Percentiles rank a stretch among this genome's conserved stretches.
These are phyloP conservation scores for Rhynchomys soricoides DNA, from an alignment of 2,113 vertebrate genomes.

Conservation along the genomic window DNA sequence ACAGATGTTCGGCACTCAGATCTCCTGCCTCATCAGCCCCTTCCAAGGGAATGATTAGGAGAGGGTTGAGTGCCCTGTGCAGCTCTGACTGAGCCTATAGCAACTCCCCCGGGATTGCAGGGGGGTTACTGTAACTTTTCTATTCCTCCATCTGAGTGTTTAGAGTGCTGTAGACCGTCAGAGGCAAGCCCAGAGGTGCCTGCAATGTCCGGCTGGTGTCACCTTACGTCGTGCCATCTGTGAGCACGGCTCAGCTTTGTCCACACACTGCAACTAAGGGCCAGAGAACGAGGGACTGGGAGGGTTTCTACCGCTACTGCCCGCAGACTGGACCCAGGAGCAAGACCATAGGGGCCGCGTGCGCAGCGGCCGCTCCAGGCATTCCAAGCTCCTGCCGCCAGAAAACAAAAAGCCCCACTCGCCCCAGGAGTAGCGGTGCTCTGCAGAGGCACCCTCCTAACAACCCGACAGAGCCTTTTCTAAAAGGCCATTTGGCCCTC, in stretches of 20 bases:
- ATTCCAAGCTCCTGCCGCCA: not conserved
- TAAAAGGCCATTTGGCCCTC: not conserved
- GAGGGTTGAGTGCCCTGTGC: not conserved
- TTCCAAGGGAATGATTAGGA: not conserved
- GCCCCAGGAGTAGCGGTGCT: not conserved
- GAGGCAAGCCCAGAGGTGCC: not conserved
- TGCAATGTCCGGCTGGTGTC: not conserved
- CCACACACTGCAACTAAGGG: slow-evolving; percentile 7
- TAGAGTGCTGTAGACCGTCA: not conserved
- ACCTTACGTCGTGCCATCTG: not conserved
- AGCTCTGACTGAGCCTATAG: not conserved
- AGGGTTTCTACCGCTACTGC: not conserved
- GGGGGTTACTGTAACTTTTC: not conserved
- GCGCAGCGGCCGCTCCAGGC: not conserved
- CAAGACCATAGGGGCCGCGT: not conserved
- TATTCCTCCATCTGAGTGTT: not conserved
- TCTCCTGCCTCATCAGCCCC: not conserved
- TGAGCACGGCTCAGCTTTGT: slow-evolving; percentile 50
- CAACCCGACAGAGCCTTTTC: not conserved
- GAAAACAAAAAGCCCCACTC: not conserved
- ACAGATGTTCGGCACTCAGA: not conserved
- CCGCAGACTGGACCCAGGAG: not conserved
- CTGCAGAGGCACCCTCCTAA: not conserved
- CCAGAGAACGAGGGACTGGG: slow-evolving; percentile 35
- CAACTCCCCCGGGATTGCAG: not conserved